These are phyloP conservation scores for Chlamydotis undulata DNA, from an alignment of 2,113 vertebrate species.

Conservation along the genomic window DNA sequence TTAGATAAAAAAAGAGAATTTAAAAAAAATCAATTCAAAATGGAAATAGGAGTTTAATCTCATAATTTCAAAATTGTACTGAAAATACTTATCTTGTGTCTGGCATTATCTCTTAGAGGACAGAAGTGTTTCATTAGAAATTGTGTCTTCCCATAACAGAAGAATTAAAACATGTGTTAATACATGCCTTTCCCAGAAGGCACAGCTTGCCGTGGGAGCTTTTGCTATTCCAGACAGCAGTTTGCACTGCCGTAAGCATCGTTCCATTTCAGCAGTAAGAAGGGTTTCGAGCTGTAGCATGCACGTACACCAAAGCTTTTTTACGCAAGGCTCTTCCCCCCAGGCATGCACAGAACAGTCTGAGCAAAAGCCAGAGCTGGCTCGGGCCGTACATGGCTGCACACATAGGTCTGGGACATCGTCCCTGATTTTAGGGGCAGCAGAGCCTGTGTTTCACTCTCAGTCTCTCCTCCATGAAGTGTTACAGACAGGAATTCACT, in stretches of 20 bases:
- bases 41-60: neutral
- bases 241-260: fast-evolving
- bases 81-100: neutral
- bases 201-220: neutral
- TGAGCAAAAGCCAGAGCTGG: neutral
- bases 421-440: neutral
- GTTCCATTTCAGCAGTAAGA: neutral
- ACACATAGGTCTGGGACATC: no score
- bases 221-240: neutral
- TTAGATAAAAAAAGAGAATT: neutral
- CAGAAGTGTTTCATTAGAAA: neutral
- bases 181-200: neutral
- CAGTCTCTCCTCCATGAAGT: neutral
- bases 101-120: neutral
- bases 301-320: neutral
- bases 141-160: neutral
- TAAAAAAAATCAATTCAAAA: neutral
- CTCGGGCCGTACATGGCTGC: fast-evolving
- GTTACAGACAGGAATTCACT: neutral
- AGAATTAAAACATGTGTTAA: neutral
- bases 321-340: neutral
- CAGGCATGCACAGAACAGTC: fast-evolving
- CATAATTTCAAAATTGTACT: neutral
- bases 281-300: neutral
- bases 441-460: neutral